Evolutionary conservation across 2,888 invertebrate genomes (phyloP).

Genomic region (Drosophila imparisetae): DNA sequence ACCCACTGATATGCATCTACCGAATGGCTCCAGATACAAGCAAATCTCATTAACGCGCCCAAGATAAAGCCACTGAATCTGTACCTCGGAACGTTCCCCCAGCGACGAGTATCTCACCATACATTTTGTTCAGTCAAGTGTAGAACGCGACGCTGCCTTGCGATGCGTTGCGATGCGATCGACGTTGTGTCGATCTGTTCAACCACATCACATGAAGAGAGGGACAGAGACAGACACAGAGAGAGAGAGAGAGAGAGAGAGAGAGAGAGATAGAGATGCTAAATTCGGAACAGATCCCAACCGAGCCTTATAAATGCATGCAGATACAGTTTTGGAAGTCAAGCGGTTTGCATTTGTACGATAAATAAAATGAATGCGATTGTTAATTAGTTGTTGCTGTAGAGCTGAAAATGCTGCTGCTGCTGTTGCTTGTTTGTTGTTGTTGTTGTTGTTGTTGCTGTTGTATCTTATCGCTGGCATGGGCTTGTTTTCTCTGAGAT

Average conservation of each 20-base stretch:
- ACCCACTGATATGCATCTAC: constrained; percentile 83
- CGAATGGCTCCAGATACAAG: constrained; percentile 84
- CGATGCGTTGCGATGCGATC: constrained; percentile 40
- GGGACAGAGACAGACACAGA: background rate
- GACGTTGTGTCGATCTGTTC: constrained; percentile 34
- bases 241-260: background rate
- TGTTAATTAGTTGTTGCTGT: constrained; percentile 78
- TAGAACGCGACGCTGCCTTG: constrained; percentile 37
- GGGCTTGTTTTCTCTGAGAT: constrained; percentile 65
- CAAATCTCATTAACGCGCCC: constrained; percentile 84
- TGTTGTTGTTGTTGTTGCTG: constrained; percentile 29
- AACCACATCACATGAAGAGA: background rate
- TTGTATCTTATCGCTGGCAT: constrained; percentile 66
- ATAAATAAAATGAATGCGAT: constrained; percentile 80
- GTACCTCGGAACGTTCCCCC: constrained; percentile 23
- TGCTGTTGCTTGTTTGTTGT: constrained; percentile 37
- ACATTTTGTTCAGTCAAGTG: constrained; percentile 78
- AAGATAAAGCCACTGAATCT: constrained; percentile 79
- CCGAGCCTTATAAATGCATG: constrained; percentile 73
- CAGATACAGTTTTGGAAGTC: constrained; percentile 80
- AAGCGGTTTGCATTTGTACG: constrained; percentile 79
- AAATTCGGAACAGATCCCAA: constrained; percentile 25
- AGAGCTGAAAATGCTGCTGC: constrained; percentile 44
- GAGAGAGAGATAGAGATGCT: constrained; percentile 2
- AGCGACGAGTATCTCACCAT: constrained; percentile 63